These are phyloP conservation scores for Macrobrachium rosenbergii DNA, from an alignment of 1,140 invertebrate genomes.

Conservation along the genomic window DNA sequence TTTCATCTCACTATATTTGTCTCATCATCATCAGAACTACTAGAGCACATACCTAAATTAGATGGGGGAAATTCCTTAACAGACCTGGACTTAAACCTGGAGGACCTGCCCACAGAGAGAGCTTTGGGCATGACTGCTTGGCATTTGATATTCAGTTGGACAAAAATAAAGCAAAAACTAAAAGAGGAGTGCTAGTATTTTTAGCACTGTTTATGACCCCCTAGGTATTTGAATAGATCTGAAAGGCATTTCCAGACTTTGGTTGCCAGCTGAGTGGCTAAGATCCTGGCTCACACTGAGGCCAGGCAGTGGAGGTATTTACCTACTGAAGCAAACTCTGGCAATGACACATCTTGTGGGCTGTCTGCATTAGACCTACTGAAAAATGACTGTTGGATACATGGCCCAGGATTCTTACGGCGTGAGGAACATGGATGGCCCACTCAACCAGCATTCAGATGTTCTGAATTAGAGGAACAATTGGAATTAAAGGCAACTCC, in stretches of 20 bases:
- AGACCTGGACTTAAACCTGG: not conserved
- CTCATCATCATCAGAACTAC: not conserved
- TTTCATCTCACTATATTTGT: not conserved
- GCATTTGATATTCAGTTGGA: not conserved
- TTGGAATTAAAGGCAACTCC: not conserved
- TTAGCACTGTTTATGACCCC: conserved; percentile 23
- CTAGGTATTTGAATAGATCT: not conserved
- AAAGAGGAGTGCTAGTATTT: not conserved
- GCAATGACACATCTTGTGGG: conserved; percentile 53
- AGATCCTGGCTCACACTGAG: conserved; percentile 62
- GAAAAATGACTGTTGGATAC: not conserved
- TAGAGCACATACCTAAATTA: not conserved
- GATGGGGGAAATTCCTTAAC: not conserved
- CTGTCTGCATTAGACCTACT: not conserved
- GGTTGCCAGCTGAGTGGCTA: conserved; percentile 63
- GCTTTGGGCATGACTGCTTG: not conserved
- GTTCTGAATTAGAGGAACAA: conserved; percentile 3
- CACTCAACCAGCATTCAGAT: not conserved
- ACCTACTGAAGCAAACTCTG: conserved; percentile 58
- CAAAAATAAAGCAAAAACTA: not conserved
- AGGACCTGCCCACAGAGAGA: conserved; percentile 9
- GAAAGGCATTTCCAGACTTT: conserved; percentile 46
- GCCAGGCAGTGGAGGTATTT: conserved; percentile 61
- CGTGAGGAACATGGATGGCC: not conserved
- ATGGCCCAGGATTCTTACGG: conserved; percentile 4